Evolutionary conservation across 2,797 vertebrate genomes (phyloP).

Genomic region (Sebastes vulpes): DNA sequence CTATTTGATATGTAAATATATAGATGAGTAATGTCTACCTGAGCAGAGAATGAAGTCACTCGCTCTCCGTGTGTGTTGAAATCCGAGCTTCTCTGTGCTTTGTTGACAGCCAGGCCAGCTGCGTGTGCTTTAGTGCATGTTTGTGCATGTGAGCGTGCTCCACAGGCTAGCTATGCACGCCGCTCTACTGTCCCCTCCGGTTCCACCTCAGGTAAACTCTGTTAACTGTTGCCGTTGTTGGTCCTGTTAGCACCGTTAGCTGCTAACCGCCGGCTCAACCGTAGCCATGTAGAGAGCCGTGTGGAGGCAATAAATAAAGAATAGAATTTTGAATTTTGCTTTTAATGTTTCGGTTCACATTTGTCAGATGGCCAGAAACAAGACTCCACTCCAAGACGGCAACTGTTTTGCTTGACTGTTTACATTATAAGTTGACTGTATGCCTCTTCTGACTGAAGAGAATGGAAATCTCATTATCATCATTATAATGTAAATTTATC

Average conservation of each 20-base stretch:
- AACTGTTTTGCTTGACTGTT: neutral
- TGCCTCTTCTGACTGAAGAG: neutral
- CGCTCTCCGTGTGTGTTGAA: too few species aligned
- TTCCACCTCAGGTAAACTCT: neutral
- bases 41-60: neutral
- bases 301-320: too few species aligned
- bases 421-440: neutral
- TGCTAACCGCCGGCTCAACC: too few species aligned
- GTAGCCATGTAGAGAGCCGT: too few species aligned
- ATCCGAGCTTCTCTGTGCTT: too few species aligned
- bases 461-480: too few species aligned
- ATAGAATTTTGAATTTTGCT: neutral
- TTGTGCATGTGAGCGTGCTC: neutral
- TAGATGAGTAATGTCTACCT: neutral
- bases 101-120: rapidly evolving
- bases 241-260: too few species aligned
- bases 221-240: neutral
- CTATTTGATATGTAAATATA: neutral
- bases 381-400: neutral
- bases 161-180: neutral
- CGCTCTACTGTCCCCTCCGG: neutral
- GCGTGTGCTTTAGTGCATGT: neutral
- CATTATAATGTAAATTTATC: too few species aligned
- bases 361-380: neutral
- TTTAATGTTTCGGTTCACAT: neutral